A percentile compares a stretch with the other conserved stretches of the same genome.
Evolutionary conservation across 2,888 invertebrate species (phyloP).

Genomic region (Hirtodrosophila cameraria): DNA sequence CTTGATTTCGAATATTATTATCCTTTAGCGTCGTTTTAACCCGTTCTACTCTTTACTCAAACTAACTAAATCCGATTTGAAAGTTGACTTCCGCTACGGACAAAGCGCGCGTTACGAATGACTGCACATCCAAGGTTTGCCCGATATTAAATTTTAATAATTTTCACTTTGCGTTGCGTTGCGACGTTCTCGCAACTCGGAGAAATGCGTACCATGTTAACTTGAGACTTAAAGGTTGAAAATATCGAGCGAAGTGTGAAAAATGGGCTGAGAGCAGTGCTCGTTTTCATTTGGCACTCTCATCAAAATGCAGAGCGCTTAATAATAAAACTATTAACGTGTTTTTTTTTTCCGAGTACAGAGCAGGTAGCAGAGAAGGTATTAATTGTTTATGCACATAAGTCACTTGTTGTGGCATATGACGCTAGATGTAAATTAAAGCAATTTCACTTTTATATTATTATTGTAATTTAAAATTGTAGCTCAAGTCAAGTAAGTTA

Average conservation of each 20-base stretch:
- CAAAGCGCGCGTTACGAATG: constrained; percentile 71
- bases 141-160: constrained; percentile 68
- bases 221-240: constrained; percentile 60
- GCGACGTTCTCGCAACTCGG: constrained; percentile 13
- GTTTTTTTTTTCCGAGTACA: not conserved
- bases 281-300: constrained; percentile 31
- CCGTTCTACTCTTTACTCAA: not conserved
- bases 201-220: constrained; percentile 49
- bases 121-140: constrained; percentile 49
- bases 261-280: constrained; percentile 16
- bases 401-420: constrained; percentile 24
- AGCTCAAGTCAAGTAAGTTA: too few relatives aligned
- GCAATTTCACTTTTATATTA: constrained; percentile 61
- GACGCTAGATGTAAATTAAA: constrained; percentile 27
- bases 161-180: constrained; percentile 69
- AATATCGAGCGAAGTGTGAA: constrained; percentile 76
- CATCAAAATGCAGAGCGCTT: constrained; percentile 7
- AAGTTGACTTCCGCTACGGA: constrained; percentile 54
- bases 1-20: constrained; percentile 7
- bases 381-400: constrained; percentile 57
- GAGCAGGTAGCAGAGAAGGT: constrained; percentile 23
- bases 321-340: constrained; percentile 1
- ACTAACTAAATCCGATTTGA: constrained; percentile 29
- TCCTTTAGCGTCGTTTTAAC: constrained; percentile 42
- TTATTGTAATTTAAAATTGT: not conserved